These are phyloP conservation scores for Adela reaumurella DNA, from an alignment of 2,888 invertebrate species.

Conservation along the genomic window DNA sequence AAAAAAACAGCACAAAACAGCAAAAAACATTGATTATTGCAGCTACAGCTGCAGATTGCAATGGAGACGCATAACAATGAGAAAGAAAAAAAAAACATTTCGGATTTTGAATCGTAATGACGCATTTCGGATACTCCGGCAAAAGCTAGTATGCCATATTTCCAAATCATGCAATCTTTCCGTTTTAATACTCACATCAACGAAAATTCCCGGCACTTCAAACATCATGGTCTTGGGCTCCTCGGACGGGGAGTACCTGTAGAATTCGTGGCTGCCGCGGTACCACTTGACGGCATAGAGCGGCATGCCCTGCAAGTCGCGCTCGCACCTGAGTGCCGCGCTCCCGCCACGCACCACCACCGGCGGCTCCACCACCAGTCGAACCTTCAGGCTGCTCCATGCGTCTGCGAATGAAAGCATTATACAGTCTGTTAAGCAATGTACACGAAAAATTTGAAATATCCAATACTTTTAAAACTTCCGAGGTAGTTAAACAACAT, in stretches of 20 bases:
- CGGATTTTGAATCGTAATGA: no score
- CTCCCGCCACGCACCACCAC: constrained; percentile 65
- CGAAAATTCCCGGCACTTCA: constrained; percentile 68
- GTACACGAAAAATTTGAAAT: no score
- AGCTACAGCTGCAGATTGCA: no score
- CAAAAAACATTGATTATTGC: no score
- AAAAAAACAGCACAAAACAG: no score
- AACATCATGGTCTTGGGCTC: constrained; percentile 71
- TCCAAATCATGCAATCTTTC: not conserved
- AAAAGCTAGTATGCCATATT: not conserved
- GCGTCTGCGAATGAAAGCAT: no score
- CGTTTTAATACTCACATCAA: constrained; percentile 70
- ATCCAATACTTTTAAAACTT: no score
- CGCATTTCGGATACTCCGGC: not conserved
- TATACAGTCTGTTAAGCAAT: no score
- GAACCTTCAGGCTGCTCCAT: constrained; percentile 67
- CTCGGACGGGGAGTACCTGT: constrained; percentile 75
- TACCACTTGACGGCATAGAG: constrained; percentile 88
- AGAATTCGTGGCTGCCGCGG: constrained; percentile 79
- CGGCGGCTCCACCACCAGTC: constrained; percentile 65
- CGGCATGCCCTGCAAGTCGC: constrained; percentile 72
- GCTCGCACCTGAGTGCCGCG: constrained; percentile 68
- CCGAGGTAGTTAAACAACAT: no score
- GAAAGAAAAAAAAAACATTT: no score
- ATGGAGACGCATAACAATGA: no score